Evolutionary conservation across 2,797 vertebrate species (phyloP).

Genomic region (Sebastes steindachneri): DNA sequence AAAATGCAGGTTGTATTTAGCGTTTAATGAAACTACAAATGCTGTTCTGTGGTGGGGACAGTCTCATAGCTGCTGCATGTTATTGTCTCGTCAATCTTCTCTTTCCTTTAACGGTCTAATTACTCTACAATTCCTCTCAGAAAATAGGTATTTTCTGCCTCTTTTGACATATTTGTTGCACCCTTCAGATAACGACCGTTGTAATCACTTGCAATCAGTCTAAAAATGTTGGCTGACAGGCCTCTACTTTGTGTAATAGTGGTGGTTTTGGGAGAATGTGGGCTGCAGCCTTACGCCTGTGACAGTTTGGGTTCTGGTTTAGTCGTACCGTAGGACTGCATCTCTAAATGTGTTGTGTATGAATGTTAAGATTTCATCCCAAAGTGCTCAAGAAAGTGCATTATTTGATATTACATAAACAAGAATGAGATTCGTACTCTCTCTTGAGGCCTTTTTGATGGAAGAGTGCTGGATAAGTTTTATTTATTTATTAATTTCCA

Average conservation of each 20-base stretch:
- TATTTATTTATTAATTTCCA: constrained; percentile 6
- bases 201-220: not conserved
- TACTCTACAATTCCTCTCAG: not conserved
- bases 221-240: not conserved
- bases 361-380: not conserved
- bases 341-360: not conserved
- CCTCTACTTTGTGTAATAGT: not conserved
- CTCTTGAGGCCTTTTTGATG: not conserved
- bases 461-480: not conserved
- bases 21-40: not conserved
- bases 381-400: not conserved
- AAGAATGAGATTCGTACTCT: not conserved
- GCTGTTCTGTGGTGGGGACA: not conserved
- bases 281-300: not conserved
- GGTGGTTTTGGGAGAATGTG: not conserved
- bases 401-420: constrained; percentile 1
- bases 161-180: constrained; percentile 7
- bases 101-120: not conserved
- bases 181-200: not conserved
- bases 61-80: too few species aligned
- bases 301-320: not conserved
- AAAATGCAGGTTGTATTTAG: not conserved
- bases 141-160: not conserved
- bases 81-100: not conserved
- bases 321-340: not conserved